phyloP scores from a whole-genome alignment of 2,113 vertebrate species.

The Megaceryle maxima region DNA sequence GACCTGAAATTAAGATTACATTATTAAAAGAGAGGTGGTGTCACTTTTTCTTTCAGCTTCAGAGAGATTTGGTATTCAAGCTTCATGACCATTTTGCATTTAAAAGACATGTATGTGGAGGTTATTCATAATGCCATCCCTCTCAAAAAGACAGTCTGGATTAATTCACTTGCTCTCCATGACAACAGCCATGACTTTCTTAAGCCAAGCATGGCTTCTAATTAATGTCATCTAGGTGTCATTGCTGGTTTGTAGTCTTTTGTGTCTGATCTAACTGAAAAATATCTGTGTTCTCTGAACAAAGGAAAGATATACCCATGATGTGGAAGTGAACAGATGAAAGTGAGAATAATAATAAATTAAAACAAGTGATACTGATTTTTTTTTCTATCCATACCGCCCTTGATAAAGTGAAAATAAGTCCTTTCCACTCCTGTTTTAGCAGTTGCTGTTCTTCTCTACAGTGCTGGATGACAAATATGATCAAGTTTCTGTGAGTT shows the following conservation, averaged over 20 bases:
- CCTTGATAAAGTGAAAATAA: background rate
- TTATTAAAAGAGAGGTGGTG: background rate
- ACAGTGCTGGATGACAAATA: background rate
- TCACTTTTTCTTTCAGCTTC: background rate
- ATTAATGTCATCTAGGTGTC: background rate
- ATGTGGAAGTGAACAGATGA: background rate
- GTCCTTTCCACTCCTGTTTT: background rate
- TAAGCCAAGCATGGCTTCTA: background rate
- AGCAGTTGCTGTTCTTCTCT: background rate
- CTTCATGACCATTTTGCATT: background rate
- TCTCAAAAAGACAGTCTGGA: background rate
- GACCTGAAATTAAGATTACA: background rate
- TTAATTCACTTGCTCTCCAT: background rate
- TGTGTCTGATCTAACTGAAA: background rate
- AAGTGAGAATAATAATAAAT: background rate
- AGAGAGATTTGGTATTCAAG: background rate
- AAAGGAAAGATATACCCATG: background rate
- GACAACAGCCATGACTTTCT: background rate
- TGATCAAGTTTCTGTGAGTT: background rate
- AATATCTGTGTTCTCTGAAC: background rate
- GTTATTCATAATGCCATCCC: background rate
- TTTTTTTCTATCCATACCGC: background rate
- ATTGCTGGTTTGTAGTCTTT: background rate
- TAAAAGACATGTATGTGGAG: background rate
- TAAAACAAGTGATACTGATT: background rate